Evolutionary conservation across 2,888 invertebrate species (phyloP).

Genomic region (Stramonita haemastoma): DNA sequence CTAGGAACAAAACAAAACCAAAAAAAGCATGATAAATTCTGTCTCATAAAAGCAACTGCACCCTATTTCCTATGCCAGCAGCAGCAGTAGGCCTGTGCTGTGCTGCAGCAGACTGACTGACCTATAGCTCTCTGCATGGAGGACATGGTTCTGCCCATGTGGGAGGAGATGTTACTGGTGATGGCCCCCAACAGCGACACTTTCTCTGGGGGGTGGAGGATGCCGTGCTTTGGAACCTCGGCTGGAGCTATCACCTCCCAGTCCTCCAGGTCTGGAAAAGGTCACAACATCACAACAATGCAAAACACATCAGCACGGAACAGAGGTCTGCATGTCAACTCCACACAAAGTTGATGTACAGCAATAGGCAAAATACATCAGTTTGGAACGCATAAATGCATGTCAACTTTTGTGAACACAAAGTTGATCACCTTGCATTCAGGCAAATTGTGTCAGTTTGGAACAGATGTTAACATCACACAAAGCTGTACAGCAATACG

Average conservation of each 20-base stretch:
- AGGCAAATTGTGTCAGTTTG: no score
- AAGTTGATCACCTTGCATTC: no score
- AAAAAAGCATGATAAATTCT: background rate
- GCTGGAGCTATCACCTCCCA: conserved; percentile 82
- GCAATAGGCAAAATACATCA: no score
- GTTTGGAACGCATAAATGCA: no score
- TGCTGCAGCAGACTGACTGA: conserved; percentile 43
- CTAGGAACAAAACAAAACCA: background rate
- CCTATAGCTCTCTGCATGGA: conserved; percentile 75
- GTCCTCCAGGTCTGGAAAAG: conserved; percentile 79
- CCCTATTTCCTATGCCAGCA: background rate
- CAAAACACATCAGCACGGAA: no score
- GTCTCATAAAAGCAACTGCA: no score
- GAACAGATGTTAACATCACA: no score
- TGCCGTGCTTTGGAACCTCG: conserved; percentile 73
- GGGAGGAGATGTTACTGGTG: conserved; percentile 66
- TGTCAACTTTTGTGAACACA: no score
- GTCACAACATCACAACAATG: no score
- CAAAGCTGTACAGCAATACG: no score
- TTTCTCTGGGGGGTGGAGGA: conserved; percentile 60
- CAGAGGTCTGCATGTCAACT: no score
- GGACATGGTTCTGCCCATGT: conserved; percentile 70
- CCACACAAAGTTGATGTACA: no score
- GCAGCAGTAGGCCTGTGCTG: background rate
- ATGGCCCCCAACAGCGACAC: conserved; percentile 68